Percentiles rank a stretch among this genome's conserved stretches.
Evolutionary conservation across 2,797 vertebrate genomes (phyloP).

Genomic region (Balearica regulorum): DNA sequence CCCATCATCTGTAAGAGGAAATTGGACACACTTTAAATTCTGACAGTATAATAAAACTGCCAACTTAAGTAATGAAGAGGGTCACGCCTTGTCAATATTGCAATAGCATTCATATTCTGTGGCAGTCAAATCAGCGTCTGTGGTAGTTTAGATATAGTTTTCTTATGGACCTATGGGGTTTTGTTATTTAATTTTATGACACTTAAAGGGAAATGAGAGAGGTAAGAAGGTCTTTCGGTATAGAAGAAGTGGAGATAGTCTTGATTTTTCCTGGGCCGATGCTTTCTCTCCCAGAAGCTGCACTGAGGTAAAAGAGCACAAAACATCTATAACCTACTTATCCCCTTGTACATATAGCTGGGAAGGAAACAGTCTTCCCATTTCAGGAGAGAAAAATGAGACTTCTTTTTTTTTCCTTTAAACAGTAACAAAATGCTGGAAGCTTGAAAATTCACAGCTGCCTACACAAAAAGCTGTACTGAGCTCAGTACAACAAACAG

Average conservation of each 20-base stretch:
- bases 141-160: neutral
- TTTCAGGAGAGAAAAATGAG: neutral
- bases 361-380: neutral
- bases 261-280: neutral
- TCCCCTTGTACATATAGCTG: neutral
- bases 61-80: neutral
- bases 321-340: neutral
- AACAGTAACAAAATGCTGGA: neutral
- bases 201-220: neutral
- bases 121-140: neutral
- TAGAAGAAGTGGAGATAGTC: neutral
- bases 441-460: neutral
- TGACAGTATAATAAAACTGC: neutral
- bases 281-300: neutral
- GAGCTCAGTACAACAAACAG: neutral
- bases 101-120: neutral
- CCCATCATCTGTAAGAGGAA: neutral
- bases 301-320: neutral
- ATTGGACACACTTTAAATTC: slow-evolving; percentile 2
- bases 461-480: neutral
- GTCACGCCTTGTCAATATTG: neutral
- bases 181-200: neutral
- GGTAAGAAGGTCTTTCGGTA: neutral
- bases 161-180: neutral
- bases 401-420: neutral